phyloP scores from a whole-genome alignment of 2,113 vertebrate species.

The Antechinus flavipes region DNA sequence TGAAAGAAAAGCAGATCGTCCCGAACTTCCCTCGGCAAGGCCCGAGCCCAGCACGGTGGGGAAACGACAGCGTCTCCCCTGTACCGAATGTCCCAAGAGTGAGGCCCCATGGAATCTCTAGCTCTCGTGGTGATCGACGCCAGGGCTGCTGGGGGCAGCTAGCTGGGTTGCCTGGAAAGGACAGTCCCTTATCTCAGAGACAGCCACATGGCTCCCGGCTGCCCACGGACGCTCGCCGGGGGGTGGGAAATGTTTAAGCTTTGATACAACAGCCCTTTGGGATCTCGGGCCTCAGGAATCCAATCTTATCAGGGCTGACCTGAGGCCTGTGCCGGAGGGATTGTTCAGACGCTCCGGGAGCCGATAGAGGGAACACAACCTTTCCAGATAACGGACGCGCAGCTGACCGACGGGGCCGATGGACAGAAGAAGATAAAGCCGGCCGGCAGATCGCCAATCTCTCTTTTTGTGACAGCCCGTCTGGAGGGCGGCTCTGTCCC shows the following conservation, averaged over 20 bases:
- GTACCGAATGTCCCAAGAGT: neutral
- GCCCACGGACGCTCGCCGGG: neutral
- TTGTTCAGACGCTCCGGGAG: neutral
- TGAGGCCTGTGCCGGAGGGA: neutral
- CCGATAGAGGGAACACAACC: neutral
- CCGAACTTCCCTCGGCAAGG: neutral
- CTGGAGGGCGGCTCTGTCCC: neutral
- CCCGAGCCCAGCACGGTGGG: neutral
- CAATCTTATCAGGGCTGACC: neutral
- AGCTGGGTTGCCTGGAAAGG: neutral
- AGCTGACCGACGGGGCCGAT: neutral
- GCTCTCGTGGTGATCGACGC: neutral
- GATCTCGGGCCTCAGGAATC: neutral
- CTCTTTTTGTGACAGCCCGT: neutral
- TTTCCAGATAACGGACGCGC: neutral
- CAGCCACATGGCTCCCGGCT: neutral
- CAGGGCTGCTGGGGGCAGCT: neutral
- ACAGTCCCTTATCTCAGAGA: neutral
- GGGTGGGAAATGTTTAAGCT: neutral
- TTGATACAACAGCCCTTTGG: neutral
- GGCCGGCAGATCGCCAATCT: neutral
- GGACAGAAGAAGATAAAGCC: neutral
- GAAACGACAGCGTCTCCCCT: neutral
- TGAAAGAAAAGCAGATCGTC: neutral
- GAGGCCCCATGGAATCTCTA: neutral